Evolutionary conservation across 2,113 vertebrate species (phyloP), one percentile per base, ranked within the genome.

Genomic region (Callipepla californica): DNA sequence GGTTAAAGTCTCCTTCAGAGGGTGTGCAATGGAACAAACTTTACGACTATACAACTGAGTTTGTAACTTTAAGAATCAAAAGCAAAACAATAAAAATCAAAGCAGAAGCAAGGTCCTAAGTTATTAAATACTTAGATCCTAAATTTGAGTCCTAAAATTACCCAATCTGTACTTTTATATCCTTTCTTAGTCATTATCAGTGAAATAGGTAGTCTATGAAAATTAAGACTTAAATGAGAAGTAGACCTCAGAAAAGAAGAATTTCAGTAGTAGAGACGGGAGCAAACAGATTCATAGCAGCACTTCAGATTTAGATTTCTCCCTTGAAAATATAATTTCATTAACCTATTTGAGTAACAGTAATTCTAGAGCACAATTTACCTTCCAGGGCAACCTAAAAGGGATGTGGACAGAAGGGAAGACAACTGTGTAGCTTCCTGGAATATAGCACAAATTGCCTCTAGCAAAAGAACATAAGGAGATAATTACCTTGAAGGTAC

Each of bases 401-500:
- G 26, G 11, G 5, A 19, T 62, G 67, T 9, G 51, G 86, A 95
- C 96, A 96, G 95, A 96, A 96, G 86, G 94, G 48, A 89, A 73
- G 89, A 81, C 90, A 95, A 93, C 73, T 68, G 76, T 62, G 61
- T 65, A 67, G 51, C 73, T 8, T 32, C 77, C 83, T 84, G 77
- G 82, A 95, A 94, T 88, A 63, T 55, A 90, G 90, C 57, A 68
- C 55, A 91, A 63, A 91, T 86, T 96, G 96, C 91, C 80, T 93
- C 85, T 50, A 84, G 96, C 65, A 40, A 68, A 86, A 73, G 85
- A 95, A 90, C 94, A 95, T 88, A 95, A 86, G 96, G 93, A 90
- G 90, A 79, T 95, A 92, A 96, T 95, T 95, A 95, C 92, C 90
- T 91, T 92, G 76, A 91, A 94, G 90, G 91, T 95, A 76, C 72